Evolutionary conservation across 2,113 vertebrate species (phyloP).

Genomic region (Cryptoleucopteryx plumbea): DNA sequence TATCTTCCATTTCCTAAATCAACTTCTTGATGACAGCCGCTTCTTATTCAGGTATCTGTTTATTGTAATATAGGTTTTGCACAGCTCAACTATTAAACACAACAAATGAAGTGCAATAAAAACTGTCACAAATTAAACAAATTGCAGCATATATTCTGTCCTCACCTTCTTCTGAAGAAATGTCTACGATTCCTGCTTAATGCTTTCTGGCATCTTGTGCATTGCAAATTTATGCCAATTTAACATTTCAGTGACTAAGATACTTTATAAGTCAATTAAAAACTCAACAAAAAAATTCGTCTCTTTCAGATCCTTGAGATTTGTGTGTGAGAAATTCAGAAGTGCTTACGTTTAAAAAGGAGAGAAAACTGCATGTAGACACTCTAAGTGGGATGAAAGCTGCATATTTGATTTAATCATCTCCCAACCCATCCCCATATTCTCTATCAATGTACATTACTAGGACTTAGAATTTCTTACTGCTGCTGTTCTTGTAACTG

Average conservation of each 20-base stretch:
- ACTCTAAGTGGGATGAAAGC: neutral
- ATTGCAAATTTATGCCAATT: neutral
- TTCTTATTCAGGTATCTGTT: neutral
- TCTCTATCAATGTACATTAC: neutral
- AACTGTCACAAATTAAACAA: neutral
- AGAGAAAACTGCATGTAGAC: neutral
- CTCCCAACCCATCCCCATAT: neutral
- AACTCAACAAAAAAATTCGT: neutral
- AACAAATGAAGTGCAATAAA: neutral
- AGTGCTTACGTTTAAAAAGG: neutral
- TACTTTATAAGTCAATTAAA: conserved; percentile 1
- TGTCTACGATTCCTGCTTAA: neutral
- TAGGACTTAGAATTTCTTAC: neutral
- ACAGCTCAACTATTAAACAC: neutral
- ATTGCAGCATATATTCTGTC: neutral
- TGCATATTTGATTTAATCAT: neutral
- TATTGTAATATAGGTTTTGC: neutral
- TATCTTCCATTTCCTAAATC: neutral
- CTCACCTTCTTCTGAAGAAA: neutral
- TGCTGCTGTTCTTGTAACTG: neutral
- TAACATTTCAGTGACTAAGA: conserved; percentile 5
- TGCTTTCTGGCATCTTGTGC: neutral
- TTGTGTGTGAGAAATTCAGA: neutral
- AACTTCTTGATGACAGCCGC: neutral
- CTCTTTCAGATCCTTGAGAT: neutral